A percentile compares a stretch with the other conserved stretches of the same genome.
Conservation (phyloP, 92 coral and sea anemone species). For the Palythoa grandiflora region DNA sequence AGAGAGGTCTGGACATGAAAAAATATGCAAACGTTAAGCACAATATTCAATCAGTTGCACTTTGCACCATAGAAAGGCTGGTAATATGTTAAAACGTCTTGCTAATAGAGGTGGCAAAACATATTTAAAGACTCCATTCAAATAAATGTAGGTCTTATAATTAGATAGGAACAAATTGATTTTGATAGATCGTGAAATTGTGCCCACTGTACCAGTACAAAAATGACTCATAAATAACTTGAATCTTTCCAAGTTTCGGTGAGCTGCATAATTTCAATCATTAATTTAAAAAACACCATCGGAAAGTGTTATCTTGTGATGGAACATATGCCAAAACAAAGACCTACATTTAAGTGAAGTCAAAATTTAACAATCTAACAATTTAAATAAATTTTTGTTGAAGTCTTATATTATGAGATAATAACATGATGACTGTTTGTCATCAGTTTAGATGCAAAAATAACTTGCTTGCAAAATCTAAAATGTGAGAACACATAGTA, state of each 20-base stretch:
- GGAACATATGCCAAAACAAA: background rate
- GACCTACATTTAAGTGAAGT: background rate
- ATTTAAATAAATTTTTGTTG: background rate
- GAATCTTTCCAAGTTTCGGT: background rate
- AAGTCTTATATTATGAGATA: background rate
- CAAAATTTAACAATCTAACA: background rate
- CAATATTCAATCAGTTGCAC: background rate
- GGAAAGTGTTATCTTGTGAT: background rate
- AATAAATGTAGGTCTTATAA: background rate
- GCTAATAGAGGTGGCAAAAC: background rate
- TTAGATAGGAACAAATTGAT: background rate
- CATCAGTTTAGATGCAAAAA: constrained; percentile 3
- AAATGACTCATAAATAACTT: background rate
- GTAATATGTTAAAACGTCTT: background rate
- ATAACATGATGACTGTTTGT: background rate
- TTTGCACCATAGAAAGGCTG: constrained; percentile 1
- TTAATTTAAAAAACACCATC: background rate
- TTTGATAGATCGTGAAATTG: constrained; percentile 2
- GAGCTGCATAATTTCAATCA: background rate
- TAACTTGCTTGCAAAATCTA: constrained; percentile 13
- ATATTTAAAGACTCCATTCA: background rate
- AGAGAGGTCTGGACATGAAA: background rate
- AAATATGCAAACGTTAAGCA: background rate
- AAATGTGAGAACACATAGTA: constrained; percentile 11
- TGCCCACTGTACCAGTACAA: background rate